Evolutionary conservation across 2,113 vertebrate species (phyloP), one percentile per base, ranked within the genome.

Genomic region (Tapirus terrestris): DNA sequence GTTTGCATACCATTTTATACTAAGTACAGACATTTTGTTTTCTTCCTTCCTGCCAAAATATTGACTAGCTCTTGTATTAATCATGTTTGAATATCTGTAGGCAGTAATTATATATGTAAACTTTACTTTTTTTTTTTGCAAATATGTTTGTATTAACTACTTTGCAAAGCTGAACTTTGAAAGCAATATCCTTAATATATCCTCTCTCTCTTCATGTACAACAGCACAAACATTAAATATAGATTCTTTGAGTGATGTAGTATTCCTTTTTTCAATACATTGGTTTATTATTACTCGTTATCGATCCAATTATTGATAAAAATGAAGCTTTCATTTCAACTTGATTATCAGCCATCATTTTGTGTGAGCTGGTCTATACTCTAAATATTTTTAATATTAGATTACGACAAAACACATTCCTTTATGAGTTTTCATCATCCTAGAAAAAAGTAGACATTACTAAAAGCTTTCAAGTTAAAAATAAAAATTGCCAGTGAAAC

Each of bases 131-230:
- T 10, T 10, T 72, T 29, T 60, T 60, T 60, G 23, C 20, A 21
- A 83, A 83, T 70, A 5, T n/a, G 1, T 36, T 82, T 73, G 53
- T 67, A 80, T 56, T 68, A 91, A 92, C 45, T 67, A 76, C 20
- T 81, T 92, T 51, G 23, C 31, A 94, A 92, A 73, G 43, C n/a
- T 93, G 33, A 95, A 77, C 31, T 89, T 85, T 48, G 70, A 39
- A 89, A 92, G 13, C 48, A 18, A 1, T 21, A 72, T 65, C 14
- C 10, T 73, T 72, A 82, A 61, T 53, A 39, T 67, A 67, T 36
- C 12, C 4, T 84, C 12, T 81, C 12, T 70, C 63, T 89, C 18
- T 67, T 89, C 43, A 80, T 29, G 4, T 8, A 8, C 3, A 77
- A 3, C 3, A 60, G 18, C 29, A 31, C 4, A 77, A 53, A 20